Base-by-base conservation (phyloP, 2,797 vertebrate genomes). In the Melanogrammus aeglefinus region DNA sequence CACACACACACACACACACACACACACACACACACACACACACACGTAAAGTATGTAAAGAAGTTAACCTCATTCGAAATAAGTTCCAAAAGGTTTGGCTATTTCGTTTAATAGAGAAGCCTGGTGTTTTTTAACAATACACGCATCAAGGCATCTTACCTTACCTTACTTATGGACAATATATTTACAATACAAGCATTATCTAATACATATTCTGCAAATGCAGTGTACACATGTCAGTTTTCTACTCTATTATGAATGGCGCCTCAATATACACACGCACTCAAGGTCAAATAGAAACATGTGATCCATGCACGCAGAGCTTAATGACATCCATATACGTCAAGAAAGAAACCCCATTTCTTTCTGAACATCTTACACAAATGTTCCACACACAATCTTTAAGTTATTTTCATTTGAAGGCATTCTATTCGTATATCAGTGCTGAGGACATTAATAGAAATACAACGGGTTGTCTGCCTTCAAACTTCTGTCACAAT, bases 211-310 rank as follows among this genome's bases (percentile, higher is more conserved):
- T 72, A 5, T 72, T 72, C 29, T 74, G 73, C 5, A 27, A 27
- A 69, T 12, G 63, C 24, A 29, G 73, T 13, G 39, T 16, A 18
- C 74, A 9, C 39, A 75, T 73, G 77, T 16, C 75, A 3, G 27
- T 57, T 31, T 3, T 31, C 76, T 14, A 78, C 81, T 77, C 13
- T 73, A 21, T 77, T 51, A 75, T 66, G 41, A 73, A 77, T 78
- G 21, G 71, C 33, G 78, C 79, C 77, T 86, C 74, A 82, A 72
- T 38, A 39, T 10, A 75, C 39, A 77, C 79, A 75, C 39, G 70
- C 75, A 81, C 77, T 78, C 92, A 92, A 92, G 92, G 91, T 93
- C 92, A 92, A 66, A 77, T 38, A 18, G 33, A 44, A 77, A n/a
- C 57, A 35, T 44, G 75, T 76, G 36, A 70, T 76, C 72, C 73